These are phyloP conservation scores for Augochlorella aurata DNA, from an alignment of 2,888 invertebrate genomes.

Conservation along the genomic window DNA sequence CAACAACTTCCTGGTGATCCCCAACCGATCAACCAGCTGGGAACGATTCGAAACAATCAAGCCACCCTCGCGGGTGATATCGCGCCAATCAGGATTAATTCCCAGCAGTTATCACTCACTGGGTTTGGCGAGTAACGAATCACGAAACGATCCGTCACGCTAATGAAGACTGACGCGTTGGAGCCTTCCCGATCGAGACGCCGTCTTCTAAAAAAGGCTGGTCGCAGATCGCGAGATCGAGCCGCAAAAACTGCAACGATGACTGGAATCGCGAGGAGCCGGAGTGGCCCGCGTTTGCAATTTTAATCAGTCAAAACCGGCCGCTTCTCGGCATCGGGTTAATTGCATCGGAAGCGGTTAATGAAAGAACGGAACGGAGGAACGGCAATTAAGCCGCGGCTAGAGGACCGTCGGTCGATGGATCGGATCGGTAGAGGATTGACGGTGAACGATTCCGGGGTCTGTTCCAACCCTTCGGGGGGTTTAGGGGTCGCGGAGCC, in stretches of 20 bases:
- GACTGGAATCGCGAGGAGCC: not conserved
- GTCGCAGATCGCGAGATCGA: not conserved
- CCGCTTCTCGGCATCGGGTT: conserved; percentile 13
- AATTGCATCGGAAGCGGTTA: conserved; percentile 33
- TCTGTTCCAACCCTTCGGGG: conserved; percentile 6
- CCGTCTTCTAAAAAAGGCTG: not conserved
- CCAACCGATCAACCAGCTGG: not conserved
- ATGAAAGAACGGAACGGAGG: conserved; percentile 16
- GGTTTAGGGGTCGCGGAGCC: not conserved
- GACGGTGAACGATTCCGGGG: not conserved
- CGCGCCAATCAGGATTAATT: not conserved
- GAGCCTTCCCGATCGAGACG: not conserved
- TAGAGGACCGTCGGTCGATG: conserved; percentile 3
- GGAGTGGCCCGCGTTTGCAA: conserved; percentile 18
- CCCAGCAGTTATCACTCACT: not conserved
- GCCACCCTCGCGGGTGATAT: not conserved
- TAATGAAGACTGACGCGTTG: not conserved
- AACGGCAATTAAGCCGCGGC: conserved; percentile 22
- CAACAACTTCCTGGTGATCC: not conserved
- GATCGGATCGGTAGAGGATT: not conserved
- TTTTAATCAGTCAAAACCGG: conserved; percentile 29
- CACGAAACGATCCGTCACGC: not conserved
- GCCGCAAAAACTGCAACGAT: not conserved
- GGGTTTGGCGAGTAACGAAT: not conserved
- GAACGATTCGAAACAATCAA: not conserved